These are phyloP conservation scores for Rotaria socialis DNA, from an alignment of 2,888 invertebrate species.

Conservation along the genomic window DNA sequence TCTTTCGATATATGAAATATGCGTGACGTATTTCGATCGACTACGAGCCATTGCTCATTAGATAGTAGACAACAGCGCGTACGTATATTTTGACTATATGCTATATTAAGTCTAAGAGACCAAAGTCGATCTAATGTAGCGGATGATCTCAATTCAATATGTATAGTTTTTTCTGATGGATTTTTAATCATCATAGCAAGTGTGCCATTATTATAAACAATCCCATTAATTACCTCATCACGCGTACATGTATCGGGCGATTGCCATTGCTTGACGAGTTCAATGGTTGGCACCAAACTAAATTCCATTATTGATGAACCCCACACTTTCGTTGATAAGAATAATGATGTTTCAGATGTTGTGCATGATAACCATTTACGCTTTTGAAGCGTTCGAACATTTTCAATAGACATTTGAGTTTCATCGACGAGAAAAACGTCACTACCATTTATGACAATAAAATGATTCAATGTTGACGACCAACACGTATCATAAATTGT, in stretches of 20 bases:
- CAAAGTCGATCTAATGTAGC: neutral
- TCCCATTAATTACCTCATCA: neutral
- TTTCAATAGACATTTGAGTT: neutral
- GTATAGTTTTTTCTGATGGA: neutral
- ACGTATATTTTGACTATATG: conserved; percentile 26
- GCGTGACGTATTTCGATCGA: neutral
- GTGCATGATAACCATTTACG: conserved; percentile 25
- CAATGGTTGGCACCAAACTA: conserved; percentile 16
- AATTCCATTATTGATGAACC: neutral
- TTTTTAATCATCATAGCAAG: neutral
- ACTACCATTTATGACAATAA: conserved; percentile 11
- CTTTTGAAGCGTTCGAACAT: neutral
- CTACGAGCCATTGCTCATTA: neutral
- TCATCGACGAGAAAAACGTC: conserved; percentile 20
- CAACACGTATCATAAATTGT: conserved; percentile 18
- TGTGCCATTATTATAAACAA: conserved; percentile 15
- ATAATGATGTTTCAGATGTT: conserved; percentile 25
- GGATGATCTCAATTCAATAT: conserved; percentile 29
- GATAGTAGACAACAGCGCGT: neutral
- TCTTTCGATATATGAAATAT: neutral
- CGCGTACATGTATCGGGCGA: conserved; percentile 24
- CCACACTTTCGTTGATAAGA: conserved; percentile 5
- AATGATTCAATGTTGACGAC: conserved; percentile 18
- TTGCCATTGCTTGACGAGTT: conserved; percentile 29
- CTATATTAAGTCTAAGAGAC: neutral